Base-by-base conservation (phyloP, 2,888 invertebrate species). In the Cinara cedri region DNA sequence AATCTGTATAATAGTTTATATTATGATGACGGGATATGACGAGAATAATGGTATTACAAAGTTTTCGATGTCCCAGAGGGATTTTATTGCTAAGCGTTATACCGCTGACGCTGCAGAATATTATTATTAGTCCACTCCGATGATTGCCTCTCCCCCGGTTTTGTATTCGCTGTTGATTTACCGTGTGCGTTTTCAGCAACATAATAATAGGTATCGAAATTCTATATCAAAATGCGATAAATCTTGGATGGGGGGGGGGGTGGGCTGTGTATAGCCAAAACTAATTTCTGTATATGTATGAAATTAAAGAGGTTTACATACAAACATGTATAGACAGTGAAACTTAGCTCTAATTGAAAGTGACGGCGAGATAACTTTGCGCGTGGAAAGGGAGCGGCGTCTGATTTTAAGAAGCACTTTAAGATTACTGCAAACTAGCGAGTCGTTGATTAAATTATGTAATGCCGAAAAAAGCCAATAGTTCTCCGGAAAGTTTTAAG, bases 401-500 rank as follows among this genome's bases (percentile, higher is more conserved):
- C 24, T 75, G 24, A 65, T 75, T 75, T 70, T 51, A 51, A 60
- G 49, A 62, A 78, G 68, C 78, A 70, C 78, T 78, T 70, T 60
- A 42, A 49, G 68, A 68, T 49, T 65, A 75, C 66, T 2, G 8
- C n/a, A 26, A 3, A 19, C 26, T 46, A 49, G 3, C 46, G 70
- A 34, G 34, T 49, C n/a, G 66, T 78, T 78, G 26, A 78, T 70
- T 68, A 70, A 78, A 78, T 76, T 76, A 51, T 60, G 66, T 70
- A 70, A 44, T 62, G 6, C 60, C 46, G 78, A 60, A 70, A 76
- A 78, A 68, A 51, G 68, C 70, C 68, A 70, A 78, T 78, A 70
- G 21, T n/a, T 9, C 51, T 26, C 21, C 9, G n/a, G 21, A 78
- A 78, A 70, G 57, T 78, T 78, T 78, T 78, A 70, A 70, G 78